A percentile compares a stretch with the other conserved stretches of the same genome.
Evolutionary conservation across 2,113 vertebrate genomes (phyloP).

Genomic region (Forbesichthys agassizii): DNA sequence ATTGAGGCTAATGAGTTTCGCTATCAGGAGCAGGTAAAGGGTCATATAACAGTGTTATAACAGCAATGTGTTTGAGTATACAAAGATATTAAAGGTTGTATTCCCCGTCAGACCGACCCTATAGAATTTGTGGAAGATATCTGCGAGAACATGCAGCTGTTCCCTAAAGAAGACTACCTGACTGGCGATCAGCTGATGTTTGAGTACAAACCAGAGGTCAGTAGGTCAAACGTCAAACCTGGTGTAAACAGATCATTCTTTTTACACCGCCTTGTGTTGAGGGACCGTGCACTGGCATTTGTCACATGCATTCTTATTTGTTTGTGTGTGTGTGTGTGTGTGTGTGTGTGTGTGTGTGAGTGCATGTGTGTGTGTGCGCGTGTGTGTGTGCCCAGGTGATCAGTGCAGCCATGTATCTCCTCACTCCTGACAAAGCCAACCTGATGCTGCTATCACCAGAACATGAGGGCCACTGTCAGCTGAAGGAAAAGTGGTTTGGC

Average conservation of each 20-base stretch:
- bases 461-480: constrained; percentile 88
- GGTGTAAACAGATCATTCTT: too few species aligned
- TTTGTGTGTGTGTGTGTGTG: constrained; percentile 30
- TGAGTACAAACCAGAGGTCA: constrained; percentile 75
- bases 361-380: constrained; percentile 29
- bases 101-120: constrained; percentile 84
- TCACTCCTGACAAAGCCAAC: constrained; percentile 90
- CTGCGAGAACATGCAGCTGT: constrained; percentile 97
- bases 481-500: constrained; percentile 94
- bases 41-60: neutral
- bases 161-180: constrained; percentile 89
- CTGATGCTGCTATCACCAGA: constrained; percentile 91
- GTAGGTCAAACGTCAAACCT: constrained; percentile 4
- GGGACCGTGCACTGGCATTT: too few species aligned
- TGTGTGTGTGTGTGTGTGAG: constrained; percentile 26
- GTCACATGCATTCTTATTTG: neutral
- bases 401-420: constrained; percentile 82
- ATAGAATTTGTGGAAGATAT: constrained; percentile 94
- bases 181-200: constrained; percentile 96
- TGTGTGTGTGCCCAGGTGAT: constrained; percentile 81
- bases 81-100: neutral
- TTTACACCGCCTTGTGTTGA: too few species aligned
- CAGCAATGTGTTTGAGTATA: neutral
- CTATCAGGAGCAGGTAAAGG: constrained; percentile 91
- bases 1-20: constrained; percentile 96